phyloP scores from a whole-genome alignment of 2,113 vertebrate genomes.

The Pygoscelis adeliae region DNA sequence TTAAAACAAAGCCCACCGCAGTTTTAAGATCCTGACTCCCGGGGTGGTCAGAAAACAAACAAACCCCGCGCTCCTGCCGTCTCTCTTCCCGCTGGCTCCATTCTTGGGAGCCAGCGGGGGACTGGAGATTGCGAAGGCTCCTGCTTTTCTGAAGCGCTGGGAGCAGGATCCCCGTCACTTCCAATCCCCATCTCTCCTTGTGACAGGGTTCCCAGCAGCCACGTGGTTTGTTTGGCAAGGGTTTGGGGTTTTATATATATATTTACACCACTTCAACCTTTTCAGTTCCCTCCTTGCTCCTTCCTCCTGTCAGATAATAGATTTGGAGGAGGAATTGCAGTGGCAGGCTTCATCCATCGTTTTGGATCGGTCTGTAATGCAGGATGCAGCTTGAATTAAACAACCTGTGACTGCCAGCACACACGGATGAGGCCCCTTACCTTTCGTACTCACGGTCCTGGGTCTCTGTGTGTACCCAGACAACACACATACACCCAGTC shows the following conservation, averaged over 20 bases:
- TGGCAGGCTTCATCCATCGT: background rate
- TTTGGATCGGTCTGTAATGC: background rate
- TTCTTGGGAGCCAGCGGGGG: constrained; percentile 44
- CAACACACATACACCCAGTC: background rate
- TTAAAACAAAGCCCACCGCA: constrained; percentile 5
- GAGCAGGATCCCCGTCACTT: constrained; percentile 43
- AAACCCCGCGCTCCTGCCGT: background rate
- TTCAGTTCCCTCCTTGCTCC: background rate
- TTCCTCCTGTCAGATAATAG: background rate
- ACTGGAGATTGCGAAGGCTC: constrained; percentile 39
- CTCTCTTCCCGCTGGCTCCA: constrained; percentile 54
- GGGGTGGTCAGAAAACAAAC: constrained; percentile 64
- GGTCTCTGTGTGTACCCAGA: background rate
- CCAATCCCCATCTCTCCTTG: background rate
- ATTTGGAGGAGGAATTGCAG: background rate
- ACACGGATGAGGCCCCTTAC: background rate
- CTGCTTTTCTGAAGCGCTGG: constrained; percentile 15
- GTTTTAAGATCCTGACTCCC: constrained; percentile 44
- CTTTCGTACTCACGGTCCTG: background rate
- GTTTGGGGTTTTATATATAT: background rate
- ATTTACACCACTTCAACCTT: background rate
- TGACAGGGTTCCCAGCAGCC: constrained; percentile 23
- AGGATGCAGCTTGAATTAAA: background rate
- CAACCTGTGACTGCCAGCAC: background rate
- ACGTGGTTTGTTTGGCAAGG: background rate